A percentile compares a stretch with the other conserved stretches of the same genome.
phyloP scores from a whole-genome alignment of 2,888 invertebrate genomes.

The Meteorus colon region DNA sequence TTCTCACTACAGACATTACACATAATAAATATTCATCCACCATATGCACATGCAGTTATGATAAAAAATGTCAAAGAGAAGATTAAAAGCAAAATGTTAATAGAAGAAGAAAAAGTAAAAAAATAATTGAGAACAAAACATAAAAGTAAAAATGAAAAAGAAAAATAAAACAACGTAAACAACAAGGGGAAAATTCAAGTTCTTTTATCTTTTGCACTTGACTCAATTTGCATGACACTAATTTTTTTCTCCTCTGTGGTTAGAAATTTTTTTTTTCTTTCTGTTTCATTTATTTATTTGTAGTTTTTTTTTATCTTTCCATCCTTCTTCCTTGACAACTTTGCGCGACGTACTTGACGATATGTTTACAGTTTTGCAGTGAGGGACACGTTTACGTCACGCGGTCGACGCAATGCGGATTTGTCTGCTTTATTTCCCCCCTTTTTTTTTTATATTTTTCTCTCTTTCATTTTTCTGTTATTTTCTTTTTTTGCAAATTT shows the following conservation, averaged over 20 bases:
- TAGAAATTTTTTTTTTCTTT: not conserved
- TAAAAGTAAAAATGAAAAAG: not conserved
- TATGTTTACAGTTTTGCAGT: constrained; percentile 34
- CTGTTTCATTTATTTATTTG: constrained; percentile 29
- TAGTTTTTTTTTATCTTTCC: not conserved
- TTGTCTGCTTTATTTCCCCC: constrained; percentile 33
- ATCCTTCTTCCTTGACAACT: not conserved
- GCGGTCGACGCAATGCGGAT: constrained; percentile 50
- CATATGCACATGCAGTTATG: not conserved
- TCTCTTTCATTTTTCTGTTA: constrained; percentile 25
- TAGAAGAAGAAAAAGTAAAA: not conserved
- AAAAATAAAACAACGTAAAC: not conserved
- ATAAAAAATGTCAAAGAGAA: not conserved
- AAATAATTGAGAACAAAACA: not conserved
- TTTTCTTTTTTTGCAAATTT: constrained; percentile 31
- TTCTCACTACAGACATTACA: no score
- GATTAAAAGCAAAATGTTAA: not conserved
- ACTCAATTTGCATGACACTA: not conserved
- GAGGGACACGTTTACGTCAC: constrained; percentile 36
- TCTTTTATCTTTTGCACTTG: constrained; percentile 4
- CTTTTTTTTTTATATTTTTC: constrained; percentile 22
- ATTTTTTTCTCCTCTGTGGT: not conserved
- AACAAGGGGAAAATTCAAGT: not conserved
- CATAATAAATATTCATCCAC: no score
- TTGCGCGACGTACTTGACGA: constrained; percentile 27